Percentiles rank a stretch among this genome's conserved stretches.
Evolutionary conservation across 2,797 vertebrate genomes (phyloP).

Genomic region (Perodicticus potto): DNA sequence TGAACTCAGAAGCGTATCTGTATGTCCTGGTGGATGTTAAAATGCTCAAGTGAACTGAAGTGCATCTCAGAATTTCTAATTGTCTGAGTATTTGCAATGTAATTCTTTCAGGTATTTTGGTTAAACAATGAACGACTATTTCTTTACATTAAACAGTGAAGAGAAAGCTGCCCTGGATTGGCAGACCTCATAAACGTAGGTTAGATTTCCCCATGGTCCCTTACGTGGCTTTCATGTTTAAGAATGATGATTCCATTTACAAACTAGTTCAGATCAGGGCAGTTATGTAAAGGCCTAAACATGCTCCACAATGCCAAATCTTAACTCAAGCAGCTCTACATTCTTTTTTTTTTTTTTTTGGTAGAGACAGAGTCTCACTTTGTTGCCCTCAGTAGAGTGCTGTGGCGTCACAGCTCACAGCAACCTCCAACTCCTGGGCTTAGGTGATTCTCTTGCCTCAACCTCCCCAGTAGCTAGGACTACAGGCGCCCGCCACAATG

Average conservation of each 20-base stretch:
- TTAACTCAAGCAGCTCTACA: background rate
- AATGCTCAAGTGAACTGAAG: background rate
- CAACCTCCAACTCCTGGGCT: too few species aligned
- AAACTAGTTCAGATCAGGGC: slow-evolving; percentile 77
- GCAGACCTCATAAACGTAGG: background rate
- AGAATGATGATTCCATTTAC: slow-evolving; percentile 59
- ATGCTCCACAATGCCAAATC: background rate
- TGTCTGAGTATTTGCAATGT: background rate
- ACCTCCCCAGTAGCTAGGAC: too few species aligned
- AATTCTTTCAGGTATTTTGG: slow-evolving; percentile 21
- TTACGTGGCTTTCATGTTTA: background rate
- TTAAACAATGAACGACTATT: background rate
- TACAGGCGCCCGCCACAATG: too few species aligned
- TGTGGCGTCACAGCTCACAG: too few species aligned
- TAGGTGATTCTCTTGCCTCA: too few species aligned
- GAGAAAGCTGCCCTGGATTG: background rate
- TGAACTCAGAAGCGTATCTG: background rate
- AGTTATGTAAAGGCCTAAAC: slow-evolving; percentile 47
- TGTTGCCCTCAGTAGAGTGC: too few species aligned
- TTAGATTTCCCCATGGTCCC: slow-evolving; percentile 70
- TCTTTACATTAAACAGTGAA: slow-evolving; percentile 19
- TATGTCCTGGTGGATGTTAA: background rate
- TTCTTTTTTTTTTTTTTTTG: background rate
- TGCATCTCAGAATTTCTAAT: background rate
- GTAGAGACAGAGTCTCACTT: too few species aligned